Evolutionary conservation across 2,888 invertebrate genomes (phyloP), one percentile per base, ranked within the genome.

Genomic region (Poecilobothrus nobilitatus): DNA sequence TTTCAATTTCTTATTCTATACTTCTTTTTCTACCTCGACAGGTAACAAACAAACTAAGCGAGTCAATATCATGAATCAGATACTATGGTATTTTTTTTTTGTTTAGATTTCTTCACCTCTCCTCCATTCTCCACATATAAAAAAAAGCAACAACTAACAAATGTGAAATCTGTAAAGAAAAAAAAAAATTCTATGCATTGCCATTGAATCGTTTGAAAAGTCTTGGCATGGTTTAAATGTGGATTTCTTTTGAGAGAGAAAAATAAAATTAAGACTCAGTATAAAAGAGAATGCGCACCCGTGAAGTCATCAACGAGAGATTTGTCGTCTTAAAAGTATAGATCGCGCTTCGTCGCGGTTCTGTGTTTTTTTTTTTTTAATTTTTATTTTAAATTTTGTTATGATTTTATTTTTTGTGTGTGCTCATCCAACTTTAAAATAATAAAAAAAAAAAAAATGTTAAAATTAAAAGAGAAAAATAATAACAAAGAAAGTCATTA

Each of bases 291-390:
- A 53, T 53, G 53, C 53, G 53, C 53, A 53, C 53, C 15, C 53
- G 53, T 53, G 53, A 53, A 53, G 53, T 53, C 53, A 53, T 53
- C 18, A 53, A n/a, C 18, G 53, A 53, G 53, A 53, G 15, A 53
- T 53, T 53, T 15, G 15, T 15, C n/a, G 53, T 53, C n/a, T 53
- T 53, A 53, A 53, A 53, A 53, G n/a, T 53, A 53, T 53, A 18
- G 53, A 53, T 53, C 53, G 53, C 53, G 53, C 53, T 53, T 53
- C n/a, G 53, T 53, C 53, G 53, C 53, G 53, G 53, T 53, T 53
- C 18, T 53, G 18, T 53, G 53, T 53, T 53, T 53, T 53, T 15
- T 53, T 53, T 53, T n/a, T 53, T 53, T 53, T 53, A 15, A 15
- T 18, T 53, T 53, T 53, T 9, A 15, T 53, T 18, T 8, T 53